Base-by-base conservation (phyloP, 2,113 vertebrate species). In the Rhinolophus sinicus region DNA sequence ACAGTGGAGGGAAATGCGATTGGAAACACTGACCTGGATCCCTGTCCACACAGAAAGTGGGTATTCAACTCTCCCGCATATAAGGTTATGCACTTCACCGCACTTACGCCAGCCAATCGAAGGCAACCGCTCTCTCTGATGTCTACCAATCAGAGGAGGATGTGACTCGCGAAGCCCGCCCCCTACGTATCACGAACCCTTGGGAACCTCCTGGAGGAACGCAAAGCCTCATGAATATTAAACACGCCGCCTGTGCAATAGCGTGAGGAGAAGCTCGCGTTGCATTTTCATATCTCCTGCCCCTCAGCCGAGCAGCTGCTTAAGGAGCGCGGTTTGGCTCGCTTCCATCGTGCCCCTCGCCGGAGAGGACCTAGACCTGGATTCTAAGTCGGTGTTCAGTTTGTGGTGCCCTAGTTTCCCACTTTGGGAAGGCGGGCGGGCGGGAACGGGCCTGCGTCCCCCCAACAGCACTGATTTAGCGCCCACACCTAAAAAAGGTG, bases 351-450 rank as follows among this genome's bases (percentile, higher is more conserved):
- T 98, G 8, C 21, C 2, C 4, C 4, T 47, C 12, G 4, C 52
- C 75, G 30, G 0, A 56, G 44, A 12, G 50, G 33, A 16, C 24
- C 52, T 15, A 6, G 30, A 14, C 13, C 9, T 11, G 35, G 47
- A 4, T 60, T 11, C 2, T 35, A 11, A 5, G 7, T 73, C 22
- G 54, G 16, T 35, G 15, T 38, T 50, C 97, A 80, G 98, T 98
- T 64, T 15, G 0, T 13, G 97, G 98, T 26, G 97, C 97, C 93
- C 98, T 98, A 95, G 95, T 98, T 40, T 99, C 98, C 19, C 98
- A 99, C 90, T 98, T 98, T 1, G 98, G 98, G 60, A 99, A 99
- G 89, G 98, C 98, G 54, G 99, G 99, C 97, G 98, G 38, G 98
- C 98, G 98, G 99, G 99, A 80, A 62, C 22, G 56, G 18, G 3